phyloP scores from a whole-genome alignment of 2,888 invertebrate species.

The Hololepta plana region DNA sequence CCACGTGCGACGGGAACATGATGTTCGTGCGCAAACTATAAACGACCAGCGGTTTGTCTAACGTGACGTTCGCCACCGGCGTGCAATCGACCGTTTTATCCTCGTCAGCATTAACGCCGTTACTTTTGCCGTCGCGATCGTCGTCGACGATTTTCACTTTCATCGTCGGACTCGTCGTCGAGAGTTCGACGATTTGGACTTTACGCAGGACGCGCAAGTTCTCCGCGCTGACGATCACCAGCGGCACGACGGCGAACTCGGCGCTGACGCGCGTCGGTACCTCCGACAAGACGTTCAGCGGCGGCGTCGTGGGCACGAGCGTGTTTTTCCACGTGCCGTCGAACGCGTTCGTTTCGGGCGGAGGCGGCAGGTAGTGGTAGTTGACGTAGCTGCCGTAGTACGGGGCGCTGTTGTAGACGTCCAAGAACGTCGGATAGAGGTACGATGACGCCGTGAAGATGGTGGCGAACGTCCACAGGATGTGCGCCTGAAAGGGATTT shows the following conservation, averaged over 20 bases:
- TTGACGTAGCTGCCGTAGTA: constrained; percentile 5
- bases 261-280: constrained; percentile 19
- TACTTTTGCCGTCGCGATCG: no score
- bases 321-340: no score
- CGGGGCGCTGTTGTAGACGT: constrained; percentile 3
- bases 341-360: constrained; percentile 8
- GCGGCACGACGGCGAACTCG: constrained; percentile 22
- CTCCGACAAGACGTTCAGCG: constrained; percentile 21
- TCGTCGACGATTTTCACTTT: constrained; percentile 20
- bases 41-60: constrained; percentile 24
- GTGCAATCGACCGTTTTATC: constrained; percentile 22
- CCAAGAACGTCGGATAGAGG: no score
- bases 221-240: constrained; percentile 18
- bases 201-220: constrained; percentile 21
- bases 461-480: no score
- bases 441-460: no score
- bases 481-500: no score
- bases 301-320: constrained; percentile 13
- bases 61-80: constrained; percentile 26
- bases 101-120: constrained; percentile 19
- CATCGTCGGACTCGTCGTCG: constrained; percentile 22
- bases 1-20: constrained; percentile 26
- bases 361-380: constrained; percentile 2
- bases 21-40: constrained; percentile 23
- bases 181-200: constrained; percentile 22